These are phyloP conservation scores for Eupithecia inturbata DNA, from an alignment of 2,888 invertebrate species.

Conservation along the genomic window DNA sequence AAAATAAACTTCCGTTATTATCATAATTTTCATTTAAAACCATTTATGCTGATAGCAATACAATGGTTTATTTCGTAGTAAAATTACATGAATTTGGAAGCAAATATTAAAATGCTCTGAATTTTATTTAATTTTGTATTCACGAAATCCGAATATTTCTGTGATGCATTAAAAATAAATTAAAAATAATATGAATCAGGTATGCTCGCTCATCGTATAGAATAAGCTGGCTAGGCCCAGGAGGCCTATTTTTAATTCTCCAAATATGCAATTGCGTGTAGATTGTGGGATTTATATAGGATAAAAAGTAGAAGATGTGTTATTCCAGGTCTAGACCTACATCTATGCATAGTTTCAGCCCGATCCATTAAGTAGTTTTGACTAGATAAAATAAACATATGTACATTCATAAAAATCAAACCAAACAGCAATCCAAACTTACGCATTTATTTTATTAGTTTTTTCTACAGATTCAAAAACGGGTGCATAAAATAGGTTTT, in stretches of 20 bases:
- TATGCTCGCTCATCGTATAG: too few relatives aligned
- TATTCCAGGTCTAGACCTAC: too few relatives aligned
- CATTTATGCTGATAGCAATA: conserved; percentile 9
- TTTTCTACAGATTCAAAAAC: background rate
- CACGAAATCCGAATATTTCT: background rate
- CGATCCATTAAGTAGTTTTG: background rate
- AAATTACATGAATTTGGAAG: background rate
- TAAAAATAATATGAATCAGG: background rate
- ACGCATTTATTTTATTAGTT: background rate
- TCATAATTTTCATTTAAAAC: conserved; percentile 22
- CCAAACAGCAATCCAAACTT: too few relatives aligned
- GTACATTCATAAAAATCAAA: background rate
- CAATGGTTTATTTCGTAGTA: background rate
- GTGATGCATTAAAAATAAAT: background rate
- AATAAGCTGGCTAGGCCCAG: too few relatives aligned
- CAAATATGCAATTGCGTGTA: too few relatives aligned
- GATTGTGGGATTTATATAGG: too few relatives aligned
- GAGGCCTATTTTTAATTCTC: too few relatives aligned
- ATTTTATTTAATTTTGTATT: background rate
- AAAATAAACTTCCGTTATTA: conserved; percentile 23
- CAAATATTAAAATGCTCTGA: background rate
- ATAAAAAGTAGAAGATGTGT: too few relatives aligned
- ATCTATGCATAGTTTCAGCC: background rate
- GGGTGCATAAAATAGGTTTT: background rate
- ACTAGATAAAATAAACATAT: too few relatives aligned